Base-by-base conservation (phyloP, 1,140 invertebrate genomes). In the Idris sp. region DNA sequence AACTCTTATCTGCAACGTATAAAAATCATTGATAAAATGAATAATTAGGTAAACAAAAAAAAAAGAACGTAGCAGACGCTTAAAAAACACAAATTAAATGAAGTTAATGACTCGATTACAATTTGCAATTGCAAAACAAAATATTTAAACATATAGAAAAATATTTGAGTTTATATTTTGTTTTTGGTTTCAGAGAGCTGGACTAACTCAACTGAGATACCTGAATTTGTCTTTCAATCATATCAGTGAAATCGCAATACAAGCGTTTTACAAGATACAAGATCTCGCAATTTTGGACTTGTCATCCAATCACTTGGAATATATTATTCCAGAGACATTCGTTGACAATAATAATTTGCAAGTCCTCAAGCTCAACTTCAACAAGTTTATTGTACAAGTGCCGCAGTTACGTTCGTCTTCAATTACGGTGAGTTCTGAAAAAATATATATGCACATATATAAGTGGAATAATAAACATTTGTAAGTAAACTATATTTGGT, bases 201-300 rank as follows among this genome's bases (percentile, higher is more conserved):
- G 81, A 1, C 43, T 85, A 8, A 79, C 76, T n/a, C 77, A 68
- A 35, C 51, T 86, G 2, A 82, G 74, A 19, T 85, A 82, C 11
- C 62, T 87, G 4, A 87, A 86, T 65, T 68, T 87, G 4, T 85
- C 86, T 0, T 30, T 41, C 10, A 87, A 87, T 35, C 40, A 74
- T 5, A 85, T 87, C 38, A 82, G 62, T 18, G 79, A 85, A 26
- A 85, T 87, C 22, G 76, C 67, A 2, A 13, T 77, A 8, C 35
- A 64, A 4, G 86, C 84, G 4, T 87, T 87, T 19, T 25, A 31
- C 10, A 74, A 76, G 11, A 58, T 87, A 3, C 35, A 38, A 0
- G 68, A 84, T 4, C 78, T 87, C 9, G 75, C 73, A 0, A 72
- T 85, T 35, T 43, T 87, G 16, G 86, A 87, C 67, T 51, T 87